Base-by-base conservation (phyloP, 2,113 vertebrate genomes). In the Guaruba guarouba region DNA sequence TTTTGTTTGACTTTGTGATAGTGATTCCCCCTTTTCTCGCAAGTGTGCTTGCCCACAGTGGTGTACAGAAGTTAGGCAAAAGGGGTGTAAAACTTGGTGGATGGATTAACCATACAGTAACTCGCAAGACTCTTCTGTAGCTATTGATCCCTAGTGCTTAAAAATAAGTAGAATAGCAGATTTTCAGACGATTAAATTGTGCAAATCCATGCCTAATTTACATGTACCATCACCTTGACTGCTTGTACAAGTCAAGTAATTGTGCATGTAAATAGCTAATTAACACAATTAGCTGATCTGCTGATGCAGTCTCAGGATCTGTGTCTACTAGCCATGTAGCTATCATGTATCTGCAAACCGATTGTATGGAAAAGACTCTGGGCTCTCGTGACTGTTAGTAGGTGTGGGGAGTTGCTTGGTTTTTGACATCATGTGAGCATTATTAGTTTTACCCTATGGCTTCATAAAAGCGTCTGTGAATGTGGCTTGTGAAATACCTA, bases 181-280 rank as follows among this genome's bases (percentile, higher is more conserved):
- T 85, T 92, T 94, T 95, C 86, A 67, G 78, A 77, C 85, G 63
- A 90, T 63, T 82, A 91, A 85, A 77, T 91, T 85, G 91, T 96
- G 78, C 82, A 95, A 90, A 92, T 88, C 86, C 71, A 33, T 66
- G 84, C 63, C 75, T 95, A 89, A 96, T 95, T 94, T 96, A 90
- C 90, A 93, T 84, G 54, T 86, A 62, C 4, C 25, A 84, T 95
- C 93, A 96, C 92, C 88, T 96, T 95, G 81, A 92, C 93, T 95
- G 70, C 92, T 96, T 96, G 96, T 95, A 96, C 95, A 95, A 94
- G 95, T 96, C 84, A 43, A 84, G 92, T 96, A 96, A 96, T 97
- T 96, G 95, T 0, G 83, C 93, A 94, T 95, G 91, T 77, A 95
- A 87, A 94, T 93, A 91, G 67, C 92, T 94, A 94, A 96, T 97